These are phyloP conservation scores for Plectus sambesii DNA, from an alignment of 1,140 invertebrate species.

Conservation along the genomic window DNA sequence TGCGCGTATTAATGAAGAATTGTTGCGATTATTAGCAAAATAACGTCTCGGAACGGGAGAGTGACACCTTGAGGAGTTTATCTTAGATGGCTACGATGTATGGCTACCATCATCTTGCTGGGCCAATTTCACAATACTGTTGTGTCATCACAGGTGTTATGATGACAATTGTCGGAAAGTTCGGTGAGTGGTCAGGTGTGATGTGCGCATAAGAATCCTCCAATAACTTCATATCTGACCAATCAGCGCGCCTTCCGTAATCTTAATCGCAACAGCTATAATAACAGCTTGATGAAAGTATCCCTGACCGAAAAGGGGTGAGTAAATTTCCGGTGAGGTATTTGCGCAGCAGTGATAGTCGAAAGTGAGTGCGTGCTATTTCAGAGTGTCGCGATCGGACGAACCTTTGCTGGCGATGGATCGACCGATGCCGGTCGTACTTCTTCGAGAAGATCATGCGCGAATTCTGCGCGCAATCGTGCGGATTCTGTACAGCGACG, in stretches of 20 bases:
- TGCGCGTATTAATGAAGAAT: no score
- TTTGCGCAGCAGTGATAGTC: background rate
- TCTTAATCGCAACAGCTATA: background rate
- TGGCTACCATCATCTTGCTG: no score
- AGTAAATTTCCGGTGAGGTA: no score
- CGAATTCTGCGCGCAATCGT: conserved; percentile 32
- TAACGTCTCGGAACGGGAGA: no score
- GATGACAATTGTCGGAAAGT: no score
- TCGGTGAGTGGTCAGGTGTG: no score
- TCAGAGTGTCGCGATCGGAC: conserved; percentile 31
- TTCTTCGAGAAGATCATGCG: conserved; percentile 42
- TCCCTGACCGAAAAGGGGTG: conserved; percentile 1
- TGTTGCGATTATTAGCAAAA: no score
- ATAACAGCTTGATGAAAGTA: background rate
- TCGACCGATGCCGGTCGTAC: conserved; percentile 32
- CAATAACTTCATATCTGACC: conserved; percentile 9
- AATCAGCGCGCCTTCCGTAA: background rate
- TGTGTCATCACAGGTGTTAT: no score
- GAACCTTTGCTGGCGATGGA: conserved; percentile 39
- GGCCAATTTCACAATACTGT: no score
- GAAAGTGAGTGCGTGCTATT: conserved; percentile 3
- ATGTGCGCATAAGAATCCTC: no score
- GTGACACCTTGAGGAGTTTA: no score
- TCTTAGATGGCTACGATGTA: no score
- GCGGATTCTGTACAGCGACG: conserved; percentile 25